Conservation (phyloP, 37 sponge, comb jelly and placozoan genomes). For the Halichondria panicea region DNA sequence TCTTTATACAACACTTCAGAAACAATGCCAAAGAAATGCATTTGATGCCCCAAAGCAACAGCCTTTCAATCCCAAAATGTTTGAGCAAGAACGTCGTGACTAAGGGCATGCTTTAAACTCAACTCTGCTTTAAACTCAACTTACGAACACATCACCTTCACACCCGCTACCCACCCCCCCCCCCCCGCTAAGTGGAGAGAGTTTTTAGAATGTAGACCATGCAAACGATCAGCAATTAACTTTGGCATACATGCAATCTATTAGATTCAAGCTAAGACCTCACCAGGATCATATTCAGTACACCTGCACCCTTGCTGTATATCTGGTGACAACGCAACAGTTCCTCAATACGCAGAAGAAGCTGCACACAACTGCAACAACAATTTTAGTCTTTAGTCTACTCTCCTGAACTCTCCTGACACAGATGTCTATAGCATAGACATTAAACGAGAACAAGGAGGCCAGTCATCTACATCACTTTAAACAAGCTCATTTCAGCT, state of each 20-base stretch:
- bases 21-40: constrained; percentile 8
- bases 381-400: constrained; percentile 1
- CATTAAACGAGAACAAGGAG: not conserved
- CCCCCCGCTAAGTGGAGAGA: constrained; percentile 15
- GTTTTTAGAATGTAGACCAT: constrained; percentile 3
- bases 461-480: no score
- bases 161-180: not conserved
- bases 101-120: no score
- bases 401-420: no score
- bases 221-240: not conserved
- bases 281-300: no score
- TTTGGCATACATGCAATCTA: not conserved
- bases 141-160: not conserved
- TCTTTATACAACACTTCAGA: not conserved
- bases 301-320: no score
- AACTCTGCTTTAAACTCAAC: no score
- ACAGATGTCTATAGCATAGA: constrained; percentile 36
- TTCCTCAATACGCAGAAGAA: not conserved
- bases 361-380: constrained; percentile 17
- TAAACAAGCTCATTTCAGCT: not conserved
- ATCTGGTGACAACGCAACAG: no score
- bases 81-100: constrained; percentile 11
- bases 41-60: constrained; percentile 14
- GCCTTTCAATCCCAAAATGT: not conserved
- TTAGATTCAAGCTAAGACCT: not conserved